Evolutionary conservation across 2,797 vertebrate species (phyloP).

Genomic region (Scarus forsteni): DNA sequence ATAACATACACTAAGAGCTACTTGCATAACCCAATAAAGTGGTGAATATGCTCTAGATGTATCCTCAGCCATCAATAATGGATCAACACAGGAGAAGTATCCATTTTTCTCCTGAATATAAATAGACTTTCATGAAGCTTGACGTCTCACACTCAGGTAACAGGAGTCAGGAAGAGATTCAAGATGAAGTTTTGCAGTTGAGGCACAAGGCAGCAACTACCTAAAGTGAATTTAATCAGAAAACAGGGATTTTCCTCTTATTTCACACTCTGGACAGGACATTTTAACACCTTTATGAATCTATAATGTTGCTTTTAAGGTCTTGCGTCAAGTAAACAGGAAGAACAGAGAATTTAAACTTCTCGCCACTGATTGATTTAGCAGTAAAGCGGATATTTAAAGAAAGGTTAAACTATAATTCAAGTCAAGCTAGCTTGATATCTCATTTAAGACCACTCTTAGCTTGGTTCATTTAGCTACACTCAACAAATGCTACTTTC

Average conservation of each 20-base stretch:
- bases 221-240: neutral
- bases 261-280: too few relatives aligned
- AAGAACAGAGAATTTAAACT: too few relatives aligned
- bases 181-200: neutral
- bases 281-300: too few relatives aligned
- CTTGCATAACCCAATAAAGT: constrained; percentile 59
- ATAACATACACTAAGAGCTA: constrained; percentile 63
- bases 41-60: constrained; percentile 55
- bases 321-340: too few relatives aligned
- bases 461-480: too few relatives aligned
- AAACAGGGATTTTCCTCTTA: neutral
- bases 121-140: constrained; percentile 31
- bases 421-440: too few relatives aligned
- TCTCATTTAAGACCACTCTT: too few relatives aligned
- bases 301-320: too few relatives aligned
- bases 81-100: constrained; percentile 57
- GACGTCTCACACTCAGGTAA: constrained; percentile 33
- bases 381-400: too few relatives aligned
- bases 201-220: neutral
- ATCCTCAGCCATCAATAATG: constrained; percentile 70
- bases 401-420: too few relatives aligned
- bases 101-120: constrained; percentile 56
- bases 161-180: neutral
- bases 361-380: too few relatives aligned
- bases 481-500: too few relatives aligned